Percentiles rank a stretch among this genome's conserved stretches.
phyloP scores from a whole-genome alignment of 1,140 invertebrate genomes.

The Scaptodrosophila lebanonensis region DNA sequence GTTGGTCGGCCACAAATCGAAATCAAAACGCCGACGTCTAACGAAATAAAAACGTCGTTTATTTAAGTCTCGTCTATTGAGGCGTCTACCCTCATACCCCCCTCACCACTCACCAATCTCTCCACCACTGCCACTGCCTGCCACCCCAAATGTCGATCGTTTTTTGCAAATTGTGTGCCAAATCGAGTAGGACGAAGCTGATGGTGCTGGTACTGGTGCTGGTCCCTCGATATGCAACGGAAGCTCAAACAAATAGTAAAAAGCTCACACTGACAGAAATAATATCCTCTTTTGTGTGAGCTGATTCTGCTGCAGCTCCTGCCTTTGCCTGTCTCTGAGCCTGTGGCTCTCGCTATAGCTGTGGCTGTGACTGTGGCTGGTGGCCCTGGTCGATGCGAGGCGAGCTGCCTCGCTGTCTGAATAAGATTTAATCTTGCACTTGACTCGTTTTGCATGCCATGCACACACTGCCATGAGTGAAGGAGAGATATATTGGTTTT shows the following conservation, averaged over 20 bases:
- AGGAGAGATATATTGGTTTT: not conserved
- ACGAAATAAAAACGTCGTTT: slow-evolving; percentile 27
- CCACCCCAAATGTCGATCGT: slow-evolving; percentile 22
- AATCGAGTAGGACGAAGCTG: slow-evolving; percentile 20
- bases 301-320: not conserved
- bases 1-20: slow-evolving; percentile 22
- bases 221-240: slow-evolving; percentile 31
- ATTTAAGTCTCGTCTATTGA: slow-evolving; percentile 16
- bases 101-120: no score
- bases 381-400: no score
- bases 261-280: slow-evolving; percentile 19
- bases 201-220: slow-evolving; percentile 10
- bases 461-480: slow-evolving; percentile 19
- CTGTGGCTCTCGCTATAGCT: no score
- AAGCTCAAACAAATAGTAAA: slow-evolving; percentile 38
- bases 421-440: slow-evolving; percentile 31
- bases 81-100: no score
- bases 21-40: slow-evolving; percentile 25
- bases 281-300: slow-evolving; percentile 38
- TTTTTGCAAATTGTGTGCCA: slow-evolving; percentile 41
- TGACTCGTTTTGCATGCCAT: slow-evolving; percentile 14
- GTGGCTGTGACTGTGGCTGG: no score
- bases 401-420: slow-evolving; percentile 12
- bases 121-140: no score
- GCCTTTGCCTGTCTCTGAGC: not conserved